Evolutionary conservation across 1,140 invertebrate species (phyloP).

Genomic region (Cotesia vestalis): DNA sequence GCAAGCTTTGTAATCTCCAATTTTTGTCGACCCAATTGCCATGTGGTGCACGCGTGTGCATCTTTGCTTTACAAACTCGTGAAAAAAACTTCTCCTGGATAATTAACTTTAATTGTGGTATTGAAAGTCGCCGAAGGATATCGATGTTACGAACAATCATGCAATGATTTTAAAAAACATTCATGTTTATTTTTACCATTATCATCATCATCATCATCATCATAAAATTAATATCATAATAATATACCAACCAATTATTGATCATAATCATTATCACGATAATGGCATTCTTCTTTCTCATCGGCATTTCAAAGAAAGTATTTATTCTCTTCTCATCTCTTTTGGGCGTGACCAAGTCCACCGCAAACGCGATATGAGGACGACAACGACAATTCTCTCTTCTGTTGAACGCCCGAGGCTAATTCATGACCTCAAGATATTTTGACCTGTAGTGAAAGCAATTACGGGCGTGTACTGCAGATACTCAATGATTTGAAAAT

Average conservation of each 20-base stretch:
- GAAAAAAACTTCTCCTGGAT: slow-evolving; percentile 14
- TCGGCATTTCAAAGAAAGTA: slow-evolving; percentile 7
- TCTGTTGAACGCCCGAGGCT: slow-evolving; percentile 9
- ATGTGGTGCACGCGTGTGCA: slow-evolving; percentile 43
- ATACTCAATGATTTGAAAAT: slow-evolving; percentile 22
- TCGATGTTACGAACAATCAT: slow-evolving; percentile 19
- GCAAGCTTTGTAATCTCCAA: slow-evolving; percentile 28
- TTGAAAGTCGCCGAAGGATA: slow-evolving; percentile 32
- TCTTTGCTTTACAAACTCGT: slow-evolving; percentile 1
- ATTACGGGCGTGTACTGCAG: slow-evolving; percentile 24
- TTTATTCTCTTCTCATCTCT: background rate
- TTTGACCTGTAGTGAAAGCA: slow-evolving; percentile 34
- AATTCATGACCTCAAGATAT: slow-evolving; percentile 30
- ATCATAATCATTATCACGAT: background rate
- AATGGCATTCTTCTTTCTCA: background rate
- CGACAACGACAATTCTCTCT: slow-evolving; percentile 26
- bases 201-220: background rate
- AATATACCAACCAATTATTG: no score
- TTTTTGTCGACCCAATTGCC: slow-evolving; percentile 47
- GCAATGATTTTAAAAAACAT: slow-evolving; percentile 11
- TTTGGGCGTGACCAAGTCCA: slow-evolving; percentile 26
- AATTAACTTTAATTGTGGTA: slow-evolving; percentile 42
- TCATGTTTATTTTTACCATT: slow-evolving; percentile 4
- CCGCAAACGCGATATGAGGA: background rate
- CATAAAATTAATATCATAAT: background rate